Percentiles rank a stretch among this genome's conserved stretches.
Conservation (phyloP, 1,140 invertebrate species). For the Drosophila ananassae region DNA sequence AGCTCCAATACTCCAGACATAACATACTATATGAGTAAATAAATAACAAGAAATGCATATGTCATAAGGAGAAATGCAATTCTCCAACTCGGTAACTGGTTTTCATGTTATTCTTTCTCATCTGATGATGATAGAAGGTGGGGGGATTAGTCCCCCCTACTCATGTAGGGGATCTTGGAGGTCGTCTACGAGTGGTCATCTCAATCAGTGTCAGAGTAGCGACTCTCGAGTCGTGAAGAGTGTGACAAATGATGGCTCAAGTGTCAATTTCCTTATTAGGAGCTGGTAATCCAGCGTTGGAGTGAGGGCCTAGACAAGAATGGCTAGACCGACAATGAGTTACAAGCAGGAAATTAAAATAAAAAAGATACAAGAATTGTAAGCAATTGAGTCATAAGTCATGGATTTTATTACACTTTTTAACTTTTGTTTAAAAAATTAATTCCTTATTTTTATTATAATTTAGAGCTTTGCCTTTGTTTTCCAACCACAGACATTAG, state of each 20-base stretch:
- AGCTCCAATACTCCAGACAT: conserved; percentile 15
- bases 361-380: not conserved
- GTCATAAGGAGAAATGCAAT: conserved; percentile 1
- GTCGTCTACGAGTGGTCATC: conserved; percentile 28
- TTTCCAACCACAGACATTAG: too few species aligned
- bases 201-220: conserved; percentile 43
- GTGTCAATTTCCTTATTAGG: conserved; percentile 59
- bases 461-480: conserved; percentile 2
- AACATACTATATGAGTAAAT: not conserved
- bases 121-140: not conserved
- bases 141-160: not conserved
- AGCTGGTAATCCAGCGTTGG: conserved; percentile 11
- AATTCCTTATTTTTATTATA: conserved; percentile 4
- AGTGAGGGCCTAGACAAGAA: not conserved
- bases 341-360: conserved; percentile 8
- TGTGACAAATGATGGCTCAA: conserved; percentile 59
- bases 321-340: not conserved
- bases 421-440: not conserved
- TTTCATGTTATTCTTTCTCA: conserved; percentile 5
- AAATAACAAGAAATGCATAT: conserved; percentile 25
- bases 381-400: not conserved
- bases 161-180: conserved; percentile 1
- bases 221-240: conserved; percentile 33
- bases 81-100: conserved; percentile 17
- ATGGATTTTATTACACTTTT: not conserved